Percentiles rank a stretch among this genome's conserved stretches.
Conservation (phyloP, 2,888 invertebrate genomes). For the Troides oblongomaculatus region DNA sequence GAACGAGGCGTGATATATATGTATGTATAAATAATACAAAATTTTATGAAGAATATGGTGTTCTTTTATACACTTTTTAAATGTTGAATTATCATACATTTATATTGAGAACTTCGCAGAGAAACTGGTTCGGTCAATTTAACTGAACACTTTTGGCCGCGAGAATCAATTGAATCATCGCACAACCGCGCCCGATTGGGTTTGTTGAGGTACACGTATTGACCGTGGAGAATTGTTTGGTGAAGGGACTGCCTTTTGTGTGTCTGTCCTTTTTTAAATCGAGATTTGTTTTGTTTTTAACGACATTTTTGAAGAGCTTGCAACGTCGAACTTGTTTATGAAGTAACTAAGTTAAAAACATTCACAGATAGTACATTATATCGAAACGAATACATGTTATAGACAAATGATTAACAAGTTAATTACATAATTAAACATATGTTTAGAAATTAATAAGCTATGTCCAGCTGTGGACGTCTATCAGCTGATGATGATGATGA, state of each 20-base stretch:
- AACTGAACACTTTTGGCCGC: conserved; percentile 15
- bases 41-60: no score
- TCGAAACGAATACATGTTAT: no score
- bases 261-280: conserved; percentile 5
- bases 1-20: no score
- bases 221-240: conserved; percentile 22
- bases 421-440: no score
- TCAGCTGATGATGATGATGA: no score
- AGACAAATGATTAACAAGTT: no score
- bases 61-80: background rate
- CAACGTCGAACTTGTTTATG: background rate
- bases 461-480: no score
- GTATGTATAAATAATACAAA: no score
- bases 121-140: conserved; percentile 10
- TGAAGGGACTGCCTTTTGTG: conserved; percentile 21
- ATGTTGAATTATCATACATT: background rate
- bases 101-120: background rate
- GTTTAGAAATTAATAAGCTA: no score
- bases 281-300: conserved; percentile 2
- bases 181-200: conserved; percentile 21
- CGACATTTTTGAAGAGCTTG: background rate
- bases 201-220: conserved; percentile 29
- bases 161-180: conserved; percentile 23
- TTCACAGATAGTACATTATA: background rate
- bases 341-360: background rate